These are phyloP conservation scores for Cancer borealis DNA, from an alignment of 2,888 invertebrate genomes.

Conservation along the genomic window DNA sequence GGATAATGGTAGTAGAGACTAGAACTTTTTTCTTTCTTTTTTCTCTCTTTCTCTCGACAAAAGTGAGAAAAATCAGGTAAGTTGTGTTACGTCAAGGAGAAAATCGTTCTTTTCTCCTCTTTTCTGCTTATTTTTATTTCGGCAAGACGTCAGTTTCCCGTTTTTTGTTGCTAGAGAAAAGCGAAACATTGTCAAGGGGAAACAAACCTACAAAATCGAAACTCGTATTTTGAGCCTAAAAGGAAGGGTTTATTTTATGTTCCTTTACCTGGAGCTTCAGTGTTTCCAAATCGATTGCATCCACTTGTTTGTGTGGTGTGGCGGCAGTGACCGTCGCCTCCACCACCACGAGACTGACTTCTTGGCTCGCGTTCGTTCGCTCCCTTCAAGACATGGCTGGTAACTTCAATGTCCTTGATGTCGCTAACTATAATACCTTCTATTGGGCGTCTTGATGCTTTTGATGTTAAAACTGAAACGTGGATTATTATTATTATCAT, in stretches of 20 bases:
- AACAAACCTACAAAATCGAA: neutral
- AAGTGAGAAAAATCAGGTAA: neutral
- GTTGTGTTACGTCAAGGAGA: neutral
- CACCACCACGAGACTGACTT: constrained; percentile 23
- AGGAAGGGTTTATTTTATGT: neutral
- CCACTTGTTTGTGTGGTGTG: neutral
- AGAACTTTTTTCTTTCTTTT: constrained; percentile 34
- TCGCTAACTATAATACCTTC: neutral
- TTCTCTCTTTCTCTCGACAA: constrained; percentile 15
- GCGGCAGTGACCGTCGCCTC: constrained; percentile 3
- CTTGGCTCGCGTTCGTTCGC: neutral
- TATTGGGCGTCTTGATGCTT: neutral
- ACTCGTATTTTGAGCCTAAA: neutral
- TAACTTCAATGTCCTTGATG: neutral
- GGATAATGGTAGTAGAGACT: neutral
- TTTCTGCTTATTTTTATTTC: neutral
- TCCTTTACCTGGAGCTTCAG: neutral
- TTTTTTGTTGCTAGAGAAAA: neutral
- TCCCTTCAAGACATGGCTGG: neutral
- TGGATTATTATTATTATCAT: neutral
- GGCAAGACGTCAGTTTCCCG: constrained; percentile 41
- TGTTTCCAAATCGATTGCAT: neutral
- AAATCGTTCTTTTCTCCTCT: neutral
- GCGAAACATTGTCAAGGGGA: neutral
- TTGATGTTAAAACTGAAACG: neutral